Evolutionary conservation across 2,888 invertebrate species (phyloP).

Genomic region (Hyles lineata): DNA sequence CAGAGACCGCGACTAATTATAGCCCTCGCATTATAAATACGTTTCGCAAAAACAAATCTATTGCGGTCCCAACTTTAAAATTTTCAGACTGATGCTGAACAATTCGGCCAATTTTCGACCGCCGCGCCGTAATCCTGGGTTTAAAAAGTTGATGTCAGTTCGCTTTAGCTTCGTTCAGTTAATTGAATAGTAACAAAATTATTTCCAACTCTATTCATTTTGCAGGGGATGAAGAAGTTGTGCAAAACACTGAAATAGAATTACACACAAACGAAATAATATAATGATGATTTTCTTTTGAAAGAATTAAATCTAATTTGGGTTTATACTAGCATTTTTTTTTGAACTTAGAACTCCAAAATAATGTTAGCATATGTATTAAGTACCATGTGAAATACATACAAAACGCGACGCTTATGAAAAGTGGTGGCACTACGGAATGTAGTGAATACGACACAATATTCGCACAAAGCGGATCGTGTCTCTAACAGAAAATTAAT

Average conservation of each 20-base stretch:
- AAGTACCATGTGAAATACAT: background rate
- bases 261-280: too few relatives aligned
- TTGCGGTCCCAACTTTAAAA: background rate
- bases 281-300: too few relatives aligned
- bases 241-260: background rate
- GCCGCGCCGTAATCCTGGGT: background rate
- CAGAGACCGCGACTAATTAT: constrained; percentile 46
- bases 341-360: too few relatives aligned
- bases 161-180: background rate
- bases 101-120: background rate
- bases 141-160: background rate
- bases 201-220: background rate
- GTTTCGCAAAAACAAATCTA: background rate
- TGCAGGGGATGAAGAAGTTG: background rate
- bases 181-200: background rate
- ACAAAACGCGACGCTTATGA: background rate
- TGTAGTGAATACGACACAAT: background rate
- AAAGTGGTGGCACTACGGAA: background rate
- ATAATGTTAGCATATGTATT: too few relatives aligned
- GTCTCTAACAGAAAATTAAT: background rate
- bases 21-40: constrained; percentile 40
- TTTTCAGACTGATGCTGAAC: background rate
- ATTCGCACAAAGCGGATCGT: background rate
- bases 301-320: too few relatives aligned
- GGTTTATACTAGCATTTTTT: too few relatives aligned